A percentile compares a stretch with the other conserved stretches of the same genome.
These are phyloP conservation scores for Blennius ocellaris DNA, from an alignment of 2,113 vertebrate species.

Conservation along the genomic window DNA sequence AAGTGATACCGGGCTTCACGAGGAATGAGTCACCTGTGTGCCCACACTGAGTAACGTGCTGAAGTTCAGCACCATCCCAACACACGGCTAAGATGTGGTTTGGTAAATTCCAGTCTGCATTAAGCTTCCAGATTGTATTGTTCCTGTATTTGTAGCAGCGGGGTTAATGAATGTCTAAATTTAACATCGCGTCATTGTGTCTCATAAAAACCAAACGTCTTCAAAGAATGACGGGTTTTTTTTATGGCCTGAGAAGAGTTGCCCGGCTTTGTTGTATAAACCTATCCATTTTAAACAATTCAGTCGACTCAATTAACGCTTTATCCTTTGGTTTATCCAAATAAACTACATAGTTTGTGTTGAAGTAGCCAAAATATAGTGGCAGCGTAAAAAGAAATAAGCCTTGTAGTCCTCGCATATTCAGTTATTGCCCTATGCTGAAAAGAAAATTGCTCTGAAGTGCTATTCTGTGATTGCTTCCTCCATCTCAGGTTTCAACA, in stretches of 20 bases:
- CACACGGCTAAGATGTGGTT: not conserved
- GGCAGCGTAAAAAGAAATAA: too few species aligned
- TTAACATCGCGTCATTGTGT: not conserved
- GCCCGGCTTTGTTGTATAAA: not conserved
- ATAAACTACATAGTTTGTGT: too few species aligned
- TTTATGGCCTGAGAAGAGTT: not conserved
- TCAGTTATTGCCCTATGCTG: not conserved
- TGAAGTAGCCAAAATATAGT: not conserved
- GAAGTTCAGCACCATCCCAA: constrained; percentile 9
- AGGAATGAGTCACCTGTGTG: constrained; percentile 56
- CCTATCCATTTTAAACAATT: not conserved
- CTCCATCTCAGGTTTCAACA: constrained; percentile 16
- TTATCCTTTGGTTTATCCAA: not conserved
- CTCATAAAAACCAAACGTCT: not conserved
- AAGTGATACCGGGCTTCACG: constrained; percentile 41
- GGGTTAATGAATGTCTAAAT: not conserved
- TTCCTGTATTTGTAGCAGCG: not conserved
- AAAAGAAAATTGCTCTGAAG: not conserved
- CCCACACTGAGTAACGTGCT: constrained; percentile 13
- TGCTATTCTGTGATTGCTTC: not conserved
- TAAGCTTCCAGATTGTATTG: not conserved
- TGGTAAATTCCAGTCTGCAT: not conserved
- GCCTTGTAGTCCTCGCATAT: not conserved
- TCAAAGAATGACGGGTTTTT: not conserved
- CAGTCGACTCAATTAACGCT: not conserved